Percentiles rank a stretch among this genome's conserved stretches.
Evolutionary conservation across 2,888 invertebrate genomes (phyloP).

Genomic region (Hoplodrina blanda): DNA sequence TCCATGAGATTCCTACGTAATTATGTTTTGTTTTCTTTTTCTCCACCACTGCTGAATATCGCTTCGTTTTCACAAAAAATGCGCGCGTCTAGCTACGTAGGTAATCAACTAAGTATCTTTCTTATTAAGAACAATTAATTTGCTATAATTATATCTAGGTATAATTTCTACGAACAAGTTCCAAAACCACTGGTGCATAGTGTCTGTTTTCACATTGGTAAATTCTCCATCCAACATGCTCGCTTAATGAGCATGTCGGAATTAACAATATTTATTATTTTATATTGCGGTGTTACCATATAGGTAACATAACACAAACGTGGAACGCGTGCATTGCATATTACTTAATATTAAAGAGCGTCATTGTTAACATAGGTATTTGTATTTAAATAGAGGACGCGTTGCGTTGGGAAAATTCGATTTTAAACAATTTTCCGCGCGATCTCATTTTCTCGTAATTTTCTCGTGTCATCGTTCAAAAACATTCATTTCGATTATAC

Average conservation of each 20-base stretch:
- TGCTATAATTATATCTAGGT: no score
- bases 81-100: not conserved
- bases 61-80: not conserved
- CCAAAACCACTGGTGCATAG: not conserved
- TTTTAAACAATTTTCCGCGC: constrained; percentile 1
- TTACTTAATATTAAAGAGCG: constrained; percentile 16
- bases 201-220: not conserved
- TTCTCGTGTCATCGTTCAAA: no score
- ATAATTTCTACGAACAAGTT: not conserved
- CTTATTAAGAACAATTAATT: not conserved
- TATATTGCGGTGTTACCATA: constrained; percentile 2
- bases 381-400: not conserved
- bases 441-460: not conserved
- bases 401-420: constrained; percentile 19
- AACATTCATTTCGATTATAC: no score
- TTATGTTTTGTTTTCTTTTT: not conserved
- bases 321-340: constrained; percentile 3
- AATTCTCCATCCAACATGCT: constrained; percentile 7
- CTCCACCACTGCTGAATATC: not conserved
- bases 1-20: no score
- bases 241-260: not conserved
- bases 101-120: not conserved
- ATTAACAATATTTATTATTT: constrained; percentile 23
- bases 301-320: constrained; percentile 8
- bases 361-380: constrained; percentile 2